These are phyloP conservation scores for Oreochromis niloticus DNA, from an alignment of 2,113 vertebrate species.

Conservation along the genomic window DNA sequence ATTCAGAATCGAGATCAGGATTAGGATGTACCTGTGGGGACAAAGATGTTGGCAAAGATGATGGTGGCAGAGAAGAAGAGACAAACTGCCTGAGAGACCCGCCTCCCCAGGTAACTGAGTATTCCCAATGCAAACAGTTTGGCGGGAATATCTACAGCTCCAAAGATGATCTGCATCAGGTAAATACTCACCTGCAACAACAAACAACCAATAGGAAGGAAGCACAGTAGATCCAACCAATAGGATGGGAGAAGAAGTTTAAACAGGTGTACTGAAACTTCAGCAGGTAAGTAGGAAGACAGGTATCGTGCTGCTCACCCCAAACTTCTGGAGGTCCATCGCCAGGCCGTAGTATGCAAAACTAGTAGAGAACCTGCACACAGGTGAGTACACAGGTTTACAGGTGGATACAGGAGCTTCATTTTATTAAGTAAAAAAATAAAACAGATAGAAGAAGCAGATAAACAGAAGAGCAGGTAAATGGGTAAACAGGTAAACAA, in stretches of 20 bases:
- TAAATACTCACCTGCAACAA: slow-evolving; percentile 80
- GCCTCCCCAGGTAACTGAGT: slow-evolving; percentile 79
- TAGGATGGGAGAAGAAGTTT: neutral
- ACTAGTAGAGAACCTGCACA: slow-evolving; percentile 79
- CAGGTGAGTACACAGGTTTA: neutral
- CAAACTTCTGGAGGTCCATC: slow-evolving; percentile 92
- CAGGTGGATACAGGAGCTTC: neutral
- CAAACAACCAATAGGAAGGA: neutral
- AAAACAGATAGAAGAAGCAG: neutral
- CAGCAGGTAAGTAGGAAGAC: neutral
- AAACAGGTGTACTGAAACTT: neutral
- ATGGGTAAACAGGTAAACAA: neutral
- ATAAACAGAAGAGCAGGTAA: neutral
- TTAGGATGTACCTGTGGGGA: slow-evolving; percentile 74
- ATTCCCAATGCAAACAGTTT: slow-evolving; percentile 77
- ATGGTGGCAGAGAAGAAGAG: slow-evolving; percentile 74
- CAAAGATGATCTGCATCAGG: slow-evolving; percentile 88
- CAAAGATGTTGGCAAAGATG: slow-evolving; percentile 80
- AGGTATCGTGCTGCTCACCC: slow-evolving; percentile 48
- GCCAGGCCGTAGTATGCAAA: slow-evolving; percentile 91
- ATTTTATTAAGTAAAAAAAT: neutral
- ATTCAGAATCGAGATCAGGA: neutral
- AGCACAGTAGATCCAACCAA: neutral
- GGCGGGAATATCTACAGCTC: slow-evolving; percentile 83
- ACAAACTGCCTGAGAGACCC: slow-evolving; percentile 63